Percentiles rank a stretch among this genome's conserved stretches.
phyloP scores from a whole-genome alignment of 2,797 vertebrate genomes.

The Ceyx erithaca region DNA sequence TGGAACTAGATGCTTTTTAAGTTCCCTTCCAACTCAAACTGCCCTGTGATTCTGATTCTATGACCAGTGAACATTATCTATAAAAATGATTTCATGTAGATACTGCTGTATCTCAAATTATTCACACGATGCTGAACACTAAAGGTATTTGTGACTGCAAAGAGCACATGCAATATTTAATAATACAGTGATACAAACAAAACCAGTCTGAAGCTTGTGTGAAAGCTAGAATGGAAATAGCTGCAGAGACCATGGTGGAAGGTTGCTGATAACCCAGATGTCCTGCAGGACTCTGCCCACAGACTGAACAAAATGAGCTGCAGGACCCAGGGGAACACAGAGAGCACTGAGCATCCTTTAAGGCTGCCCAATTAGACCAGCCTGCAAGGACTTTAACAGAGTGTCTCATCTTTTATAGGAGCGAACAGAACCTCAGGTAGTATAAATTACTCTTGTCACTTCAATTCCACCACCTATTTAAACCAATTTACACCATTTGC shows the following conservation, averaged over 20 bases:
- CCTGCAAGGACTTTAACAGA: background rate
- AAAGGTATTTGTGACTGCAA: background rate
- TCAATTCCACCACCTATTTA: constrained; percentile 54
- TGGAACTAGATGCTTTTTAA: background rate
- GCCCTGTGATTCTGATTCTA: background rate
- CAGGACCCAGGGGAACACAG: background rate
- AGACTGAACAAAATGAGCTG: background rate
- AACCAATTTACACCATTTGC: constrained; percentile 48
- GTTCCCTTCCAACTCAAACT: background rate
- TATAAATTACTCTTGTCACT: constrained; percentile 65
- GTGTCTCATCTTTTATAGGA: background rate
- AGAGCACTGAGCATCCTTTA: background rate
- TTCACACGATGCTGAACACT: background rate
- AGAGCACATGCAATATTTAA: background rate
- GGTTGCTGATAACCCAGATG: rapidly evolving
- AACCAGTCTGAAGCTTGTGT: background rate
- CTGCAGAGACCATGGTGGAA: background rate
- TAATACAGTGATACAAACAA: background rate
- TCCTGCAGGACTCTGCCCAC: background rate
- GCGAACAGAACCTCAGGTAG: background rate
- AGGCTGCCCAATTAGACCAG: background rate
- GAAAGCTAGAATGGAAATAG: background rate
- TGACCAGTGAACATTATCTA: background rate
- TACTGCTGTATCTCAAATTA: background rate
- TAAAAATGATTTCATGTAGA: background rate